phyloP scores from a whole-genome alignment of 2,888 invertebrate genomes.

The Erebia ligea region DNA sequence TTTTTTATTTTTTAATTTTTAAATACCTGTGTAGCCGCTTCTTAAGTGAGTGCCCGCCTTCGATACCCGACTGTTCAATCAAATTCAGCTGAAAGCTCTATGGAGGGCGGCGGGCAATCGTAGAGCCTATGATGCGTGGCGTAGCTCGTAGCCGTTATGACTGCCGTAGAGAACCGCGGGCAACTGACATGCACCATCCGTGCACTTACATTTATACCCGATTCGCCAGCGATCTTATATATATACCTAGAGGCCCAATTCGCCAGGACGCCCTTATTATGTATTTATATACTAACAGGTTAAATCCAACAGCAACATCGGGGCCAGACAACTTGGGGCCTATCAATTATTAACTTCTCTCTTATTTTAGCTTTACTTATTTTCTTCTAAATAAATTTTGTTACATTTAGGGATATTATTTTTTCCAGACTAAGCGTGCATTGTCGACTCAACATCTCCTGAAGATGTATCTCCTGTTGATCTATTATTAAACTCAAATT shows the following conservation, averaged over 20 bases:
- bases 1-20: no score
- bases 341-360: neutral
- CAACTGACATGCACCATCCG: neutral
- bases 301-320: no score
- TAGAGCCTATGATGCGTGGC: neutral
- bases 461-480: no score
- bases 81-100: neutral
- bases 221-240: neutral
- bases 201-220: neutral
- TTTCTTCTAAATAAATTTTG: neutral
- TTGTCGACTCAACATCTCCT: no score
- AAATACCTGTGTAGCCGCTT: neutral
- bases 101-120: neutral
- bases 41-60: neutral
- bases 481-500: no score
- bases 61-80: neutral
- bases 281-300: no score
- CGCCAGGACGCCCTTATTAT: no score
- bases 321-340: no score
- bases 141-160: neutral
- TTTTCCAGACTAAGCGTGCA: no score
- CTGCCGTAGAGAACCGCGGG: neutral
- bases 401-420: no score
- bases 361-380: neutral
- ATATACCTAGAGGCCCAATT: no score